Evolutionary conservation across 2,113 vertebrate species (phyloP), one percentile per base, ranked within the genome.

Genomic region (Orientallactaga bullata): DNA sequence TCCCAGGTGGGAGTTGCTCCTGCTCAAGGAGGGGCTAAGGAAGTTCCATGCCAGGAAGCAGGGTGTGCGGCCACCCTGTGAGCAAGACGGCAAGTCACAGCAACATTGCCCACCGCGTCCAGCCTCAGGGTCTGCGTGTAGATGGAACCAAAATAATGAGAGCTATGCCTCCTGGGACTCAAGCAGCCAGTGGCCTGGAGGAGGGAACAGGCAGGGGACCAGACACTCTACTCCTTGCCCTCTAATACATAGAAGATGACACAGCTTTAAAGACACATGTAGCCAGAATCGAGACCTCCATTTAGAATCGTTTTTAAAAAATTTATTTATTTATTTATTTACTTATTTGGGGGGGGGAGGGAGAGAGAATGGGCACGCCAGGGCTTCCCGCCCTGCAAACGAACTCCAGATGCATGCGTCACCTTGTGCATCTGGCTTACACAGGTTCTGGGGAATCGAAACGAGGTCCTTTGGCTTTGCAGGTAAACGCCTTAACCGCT

Each of bases 21-120:
- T n/a, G 4, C 24, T 11, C 12, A n/a, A 15, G 47, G 12, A 39
- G n/a, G n/a, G 30, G 18, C 30, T 8, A 4, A 18, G 30, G 72
- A 60, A 5, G 3, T 35, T 26, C 7, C 47, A 18, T 15, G 4
- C 39, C 1, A 61, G 78, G 83, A 55, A 71, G 4, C 3, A 1
- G 30, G 71, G 60, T 47, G 37, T 60, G 55, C 4, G 28, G 63
- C 30, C n/a, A 21, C 5, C 13, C 11, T 30, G 30, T 51, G 16
- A 32, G 30, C 3, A 68, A 58, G 32, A 4, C 35, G 20, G 42
- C 4, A 0, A 10, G 23, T 12, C 11, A 4, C 1, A 3, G 39
- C 35, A 28, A 4, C 2, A 8, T 9, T 30, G 21, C 5, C 66
- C 68, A 55, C 55, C 15, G 12, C 12, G 6, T 6, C 26, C 7